These are phyloP conservation scores for Eristalis pertinax DNA, from an alignment of 2,888 invertebrate species.

Conservation along the genomic window DNA sequence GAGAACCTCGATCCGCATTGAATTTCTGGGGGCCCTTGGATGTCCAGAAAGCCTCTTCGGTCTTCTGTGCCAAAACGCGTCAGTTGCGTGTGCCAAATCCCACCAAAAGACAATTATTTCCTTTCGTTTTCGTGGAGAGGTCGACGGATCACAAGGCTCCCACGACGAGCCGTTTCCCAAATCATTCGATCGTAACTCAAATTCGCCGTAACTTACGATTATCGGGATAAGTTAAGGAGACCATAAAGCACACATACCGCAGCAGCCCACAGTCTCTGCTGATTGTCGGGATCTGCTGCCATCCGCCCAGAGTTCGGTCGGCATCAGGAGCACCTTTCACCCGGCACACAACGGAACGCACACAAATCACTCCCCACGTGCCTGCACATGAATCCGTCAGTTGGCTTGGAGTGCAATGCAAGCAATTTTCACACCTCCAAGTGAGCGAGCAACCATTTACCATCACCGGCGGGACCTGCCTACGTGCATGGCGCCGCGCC, in stretches of 20 bases:
- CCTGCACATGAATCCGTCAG: conserved; percentile 12
- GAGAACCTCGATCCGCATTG: no score
- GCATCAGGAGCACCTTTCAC: not conserved
- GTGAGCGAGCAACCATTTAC: conserved; percentile 10
- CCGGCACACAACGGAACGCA: not conserved
- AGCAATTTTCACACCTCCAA: conserved; percentile 46
- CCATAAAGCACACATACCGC: not conserved
- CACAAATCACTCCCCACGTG: conserved; percentile 32
- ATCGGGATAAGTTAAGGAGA: not conserved
- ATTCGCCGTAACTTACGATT: not conserved
- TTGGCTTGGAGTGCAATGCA: conserved; percentile 23
- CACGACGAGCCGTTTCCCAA: no score
- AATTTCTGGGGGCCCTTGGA: no score
- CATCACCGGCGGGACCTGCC: not conserved
- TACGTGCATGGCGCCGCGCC: not conserved
- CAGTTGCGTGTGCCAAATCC: no score
- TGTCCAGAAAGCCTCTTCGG: no score
- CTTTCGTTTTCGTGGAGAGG: no score
- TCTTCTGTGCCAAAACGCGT: no score
- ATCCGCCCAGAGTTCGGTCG: no score
- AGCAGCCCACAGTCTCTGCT: not conserved
- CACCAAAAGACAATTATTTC: no score
- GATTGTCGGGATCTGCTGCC: not conserved
- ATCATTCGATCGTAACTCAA: no score
- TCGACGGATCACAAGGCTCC: no score